These are phyloP conservation scores for Rallus crepitans DNA, from an alignment of 2,797 vertebrate species.

Conservation along the genomic window DNA sequence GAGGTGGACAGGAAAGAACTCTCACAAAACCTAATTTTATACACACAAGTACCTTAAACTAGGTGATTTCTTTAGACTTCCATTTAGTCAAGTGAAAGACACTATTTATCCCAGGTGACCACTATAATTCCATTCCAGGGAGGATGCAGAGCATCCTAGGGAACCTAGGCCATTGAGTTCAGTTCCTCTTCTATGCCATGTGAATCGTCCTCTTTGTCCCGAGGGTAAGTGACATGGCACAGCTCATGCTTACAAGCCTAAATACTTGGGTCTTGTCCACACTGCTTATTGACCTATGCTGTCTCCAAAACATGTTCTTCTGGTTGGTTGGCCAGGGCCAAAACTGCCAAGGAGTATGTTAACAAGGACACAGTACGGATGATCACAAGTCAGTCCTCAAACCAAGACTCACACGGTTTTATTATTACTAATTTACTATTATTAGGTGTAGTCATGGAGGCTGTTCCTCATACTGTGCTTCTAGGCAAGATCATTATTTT, in stretches of 20 bases:
- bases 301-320: not conserved
- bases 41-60: not conserved
- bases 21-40: not conserved
- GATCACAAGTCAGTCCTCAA: not conserved
- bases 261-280: not conserved
- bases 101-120: not conserved
- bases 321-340: not conserved
- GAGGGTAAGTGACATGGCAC: not conserved
- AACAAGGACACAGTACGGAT: not conserved
- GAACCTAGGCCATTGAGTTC: not conserved
- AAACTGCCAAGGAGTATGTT: not conserved
- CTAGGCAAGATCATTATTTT: not conserved
- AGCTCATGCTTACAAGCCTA: not conserved
- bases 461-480: not conserved
- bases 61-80: not conserved
- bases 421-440: not conserved
- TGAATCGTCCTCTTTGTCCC: not conserved
- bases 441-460: not conserved
- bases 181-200: not conserved
- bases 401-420: not conserved
- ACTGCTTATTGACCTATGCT: not conserved
- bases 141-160: not conserved
- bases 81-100: not conserved
- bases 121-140: not conserved
- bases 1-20: not conserved